Evolutionary conservation across 2,888 invertebrate species (phyloP).

Genomic region (Leistus spinibarbis): DNA sequence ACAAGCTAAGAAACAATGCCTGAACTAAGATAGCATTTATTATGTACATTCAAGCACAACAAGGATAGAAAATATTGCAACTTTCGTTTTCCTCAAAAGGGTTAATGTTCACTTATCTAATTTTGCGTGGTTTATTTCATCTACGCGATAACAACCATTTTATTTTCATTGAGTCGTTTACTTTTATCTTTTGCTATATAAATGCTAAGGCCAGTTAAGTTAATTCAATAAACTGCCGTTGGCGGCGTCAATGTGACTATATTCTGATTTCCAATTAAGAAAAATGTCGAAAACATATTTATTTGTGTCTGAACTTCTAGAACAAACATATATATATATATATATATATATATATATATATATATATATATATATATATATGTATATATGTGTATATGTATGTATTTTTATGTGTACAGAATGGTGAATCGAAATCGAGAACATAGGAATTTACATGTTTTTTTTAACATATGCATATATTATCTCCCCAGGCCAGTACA

Average conservation of each 20-base stretch:
- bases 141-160: background rate
- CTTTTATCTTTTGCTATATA: background rate
- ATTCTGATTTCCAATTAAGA: background rate
- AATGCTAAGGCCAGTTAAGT: background rate
- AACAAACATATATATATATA: too few relatives aligned
- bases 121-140: background rate
- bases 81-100: background rate
- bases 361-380: too few relatives aligned
- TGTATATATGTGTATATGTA: too few relatives aligned
- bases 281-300: too few relatives aligned
- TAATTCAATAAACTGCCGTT: background rate
- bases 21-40: constrained; percentile 2
- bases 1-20: background rate
- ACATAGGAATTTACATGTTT: too few relatives aligned
- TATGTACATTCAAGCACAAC: background rate
- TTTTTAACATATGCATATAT: too few relatives aligned
- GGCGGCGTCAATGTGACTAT: background rate
- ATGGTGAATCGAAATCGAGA: too few relatives aligned
- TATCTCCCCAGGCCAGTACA: too few relatives aligned
- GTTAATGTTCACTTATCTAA: constrained; percentile 7
- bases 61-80: background rate
- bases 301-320: too few relatives aligned
- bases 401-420: too few relatives aligned
- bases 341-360: too few relatives aligned
- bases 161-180: background rate